Evolutionary conservation across 2,113 vertebrate species (phyloP).

Genomic region (Scatophagus argus): DNA sequence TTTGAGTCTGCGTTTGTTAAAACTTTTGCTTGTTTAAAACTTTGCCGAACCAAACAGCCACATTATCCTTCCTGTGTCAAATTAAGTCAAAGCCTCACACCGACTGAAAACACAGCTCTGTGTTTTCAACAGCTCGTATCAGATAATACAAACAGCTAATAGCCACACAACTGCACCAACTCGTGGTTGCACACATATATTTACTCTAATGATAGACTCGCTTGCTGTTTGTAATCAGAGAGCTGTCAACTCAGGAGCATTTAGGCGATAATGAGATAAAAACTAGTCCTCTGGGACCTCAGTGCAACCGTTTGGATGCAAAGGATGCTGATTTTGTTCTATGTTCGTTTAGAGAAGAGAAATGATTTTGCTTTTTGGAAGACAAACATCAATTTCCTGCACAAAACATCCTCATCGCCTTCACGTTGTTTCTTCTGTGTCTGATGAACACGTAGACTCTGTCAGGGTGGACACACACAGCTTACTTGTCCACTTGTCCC

Average conservation of each 20-base stretch:
- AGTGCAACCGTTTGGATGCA: slow-evolving; percentile 13
- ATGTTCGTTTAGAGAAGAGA: slow-evolving; percentile 14
- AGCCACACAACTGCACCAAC: neutral
- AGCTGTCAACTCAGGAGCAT: slow-evolving; percentile 17
- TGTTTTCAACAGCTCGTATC: neutral
- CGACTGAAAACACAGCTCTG: no score
- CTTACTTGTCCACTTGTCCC: slow-evolving; percentile 8
- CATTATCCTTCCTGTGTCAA: no score
- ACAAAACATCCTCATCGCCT: neutral
- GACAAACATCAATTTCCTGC: neutral
- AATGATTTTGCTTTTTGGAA: neutral
- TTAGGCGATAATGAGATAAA: slow-evolving; percentile 40
- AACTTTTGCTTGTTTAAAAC: no score
- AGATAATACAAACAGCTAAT: slow-evolving; percentile 9
- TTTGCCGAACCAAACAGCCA: no score
- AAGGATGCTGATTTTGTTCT: slow-evolving; percentile 10
- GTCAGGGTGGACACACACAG: neutral
- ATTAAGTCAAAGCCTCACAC: no score
- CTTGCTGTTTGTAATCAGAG: slow-evolving; percentile 37
- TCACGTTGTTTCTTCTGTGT: neutral
- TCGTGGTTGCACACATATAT: slow-evolving; percentile 33
- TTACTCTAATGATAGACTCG: slow-evolving; percentile 38
- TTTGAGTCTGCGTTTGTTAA: no score
- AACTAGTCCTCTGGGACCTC: slow-evolving; percentile 6
- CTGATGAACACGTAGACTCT: no score